Evolutionary conservation across 2,797 vertebrate genomes (phyloP).

Genomic region (Tapirus indicus): DNA sequence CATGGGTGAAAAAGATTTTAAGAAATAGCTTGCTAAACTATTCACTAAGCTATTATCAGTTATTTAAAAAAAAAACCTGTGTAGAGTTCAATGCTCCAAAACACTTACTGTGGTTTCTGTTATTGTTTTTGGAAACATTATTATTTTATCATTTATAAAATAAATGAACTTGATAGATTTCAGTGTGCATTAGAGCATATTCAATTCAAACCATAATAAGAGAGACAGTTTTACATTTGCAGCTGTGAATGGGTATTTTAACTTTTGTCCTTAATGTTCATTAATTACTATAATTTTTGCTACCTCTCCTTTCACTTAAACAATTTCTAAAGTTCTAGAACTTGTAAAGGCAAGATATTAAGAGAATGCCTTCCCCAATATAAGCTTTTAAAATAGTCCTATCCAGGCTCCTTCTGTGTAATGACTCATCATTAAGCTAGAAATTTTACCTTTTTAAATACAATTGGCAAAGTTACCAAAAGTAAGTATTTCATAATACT

Average conservation of each 20-base stretch:
- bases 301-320: conserved; percentile 51
- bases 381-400: conserved; percentile 61
- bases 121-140: conserved; percentile 72
- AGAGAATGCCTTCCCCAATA: conserved; percentile 33
- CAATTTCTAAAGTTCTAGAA: conserved; percentile 64
- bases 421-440: conserved; percentile 44
- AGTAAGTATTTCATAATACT: conserved; percentile 20
- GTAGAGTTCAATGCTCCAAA: conserved; percentile 66
- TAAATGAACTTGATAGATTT: conserved; percentile 81
- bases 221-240: conserved; percentile 61
- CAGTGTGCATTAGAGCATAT: conserved; percentile 70
- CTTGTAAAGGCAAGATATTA: conserved; percentile 44
- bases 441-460: conserved; percentile 48
- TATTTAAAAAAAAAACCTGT: not conserved
- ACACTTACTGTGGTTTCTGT: conserved; percentile 69
- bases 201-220: conserved; percentile 73
- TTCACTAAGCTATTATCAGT: conserved; percentile 46
- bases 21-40: conserved; percentile 10
- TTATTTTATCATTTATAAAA: conserved; percentile 84
- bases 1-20: not conserved
- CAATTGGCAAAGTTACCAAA: conserved; percentile 35
- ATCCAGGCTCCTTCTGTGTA: not conserved
- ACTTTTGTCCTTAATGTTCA: conserved; percentile 68
- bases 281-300: conserved; percentile 73
- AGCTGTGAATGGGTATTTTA: conserved; percentile 75